Base-by-base conservation (phyloP, 2,113 vertebrate species). In the Platycercus adscitus region DNA sequence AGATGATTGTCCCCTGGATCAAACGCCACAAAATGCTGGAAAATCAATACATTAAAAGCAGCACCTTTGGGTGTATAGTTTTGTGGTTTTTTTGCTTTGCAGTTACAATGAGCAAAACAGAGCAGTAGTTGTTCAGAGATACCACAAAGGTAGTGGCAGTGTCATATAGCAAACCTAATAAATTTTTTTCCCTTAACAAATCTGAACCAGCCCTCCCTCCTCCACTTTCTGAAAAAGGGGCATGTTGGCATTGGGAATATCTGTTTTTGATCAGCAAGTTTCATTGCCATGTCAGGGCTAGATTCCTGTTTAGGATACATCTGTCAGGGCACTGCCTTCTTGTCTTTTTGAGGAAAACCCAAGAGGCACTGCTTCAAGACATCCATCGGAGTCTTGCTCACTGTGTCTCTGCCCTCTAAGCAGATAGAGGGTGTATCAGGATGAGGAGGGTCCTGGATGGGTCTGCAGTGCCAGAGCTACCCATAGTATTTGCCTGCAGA, bases 221-320 rank as follows among this genome's bases (percentile, higher is more conserved):
- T 77, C 28, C 55, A 4, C 23, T 61, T 43, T 63, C 50, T 83
- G 55, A 29, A 84, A 72, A 69, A 52, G 56, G 66, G n/a, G 71
- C 0, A 3, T 76, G 53, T 66, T 95, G 86, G 76, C 72, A 18
- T 53, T 56, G 52, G 64, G 52, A 75, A n/a, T 88, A 58, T 70
- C 44, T 77, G 17, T 46, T 82, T 77, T 44, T 50, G 33, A 77
- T 88, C 49, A 65, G 31, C 52, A 61, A 33, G 68, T 53, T 88
- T 69, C 35, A 37, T 17, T 73, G 61, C 52, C 1, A 0, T 73
- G 37, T 49, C 83, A 75, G 91, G 43, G 41, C 64, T 77, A 39
- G 71, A 39, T 69, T 91, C 77, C 90, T 95, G 63, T 83, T 86
- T 91, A 39, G 56, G 79, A n/a, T 64, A 47, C 31, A 18, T 73